phyloP scores from a whole-genome alignment of 2,797 vertebrate genomes.

The Apogon hyalosoma region DNA sequence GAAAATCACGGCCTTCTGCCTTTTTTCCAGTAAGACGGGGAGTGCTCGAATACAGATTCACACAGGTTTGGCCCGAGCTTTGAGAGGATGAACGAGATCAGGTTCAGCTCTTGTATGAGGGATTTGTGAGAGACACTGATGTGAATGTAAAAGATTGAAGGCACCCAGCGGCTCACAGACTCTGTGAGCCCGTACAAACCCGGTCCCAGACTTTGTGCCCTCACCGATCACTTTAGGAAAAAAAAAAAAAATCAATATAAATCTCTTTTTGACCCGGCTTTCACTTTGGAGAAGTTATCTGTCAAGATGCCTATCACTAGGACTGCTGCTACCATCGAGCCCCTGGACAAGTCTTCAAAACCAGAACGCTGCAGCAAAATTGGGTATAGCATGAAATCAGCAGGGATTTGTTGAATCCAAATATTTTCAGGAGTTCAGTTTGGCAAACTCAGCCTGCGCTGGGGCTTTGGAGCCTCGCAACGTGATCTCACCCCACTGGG shows the following conservation, averaged over 20 bases:
- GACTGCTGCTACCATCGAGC: constrained; percentile 12
- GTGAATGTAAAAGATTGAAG: constrained; percentile 52
- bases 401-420: constrained; percentile 55
- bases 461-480: constrained; percentile 48
- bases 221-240: constrained; percentile 8
- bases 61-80: constrained; percentile 32
- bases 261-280: constrained; percentile 4
- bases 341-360: constrained; percentile 35
- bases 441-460: constrained; percentile 32
- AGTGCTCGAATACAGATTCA: constrained; percentile 36
- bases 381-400: constrained; percentile 29
- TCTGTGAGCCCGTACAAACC: constrained; percentile 3
- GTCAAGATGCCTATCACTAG: constrained; percentile 42
- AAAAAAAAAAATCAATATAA: constrained; percentile 9
- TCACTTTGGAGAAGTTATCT: neutral
- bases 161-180: constrained; percentile 13
- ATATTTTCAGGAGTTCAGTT: constrained; percentile 57
- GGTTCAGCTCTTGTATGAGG: constrained; percentile 40
- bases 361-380: constrained; percentile 26
- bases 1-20: constrained; percentile 45
- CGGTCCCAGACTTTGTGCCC: constrained; percentile 4
- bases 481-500: constrained; percentile 45
- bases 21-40: constrained; percentile 20
- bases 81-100: constrained; percentile 40
- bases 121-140: constrained; percentile 52